A percentile compares a stretch with the other conserved stretches of the same genome.
These are phyloP conservation scores for Hydrophis major DNA, from an alignment of 2,797 vertebrate species.

Conservation along the genomic window DNA sequence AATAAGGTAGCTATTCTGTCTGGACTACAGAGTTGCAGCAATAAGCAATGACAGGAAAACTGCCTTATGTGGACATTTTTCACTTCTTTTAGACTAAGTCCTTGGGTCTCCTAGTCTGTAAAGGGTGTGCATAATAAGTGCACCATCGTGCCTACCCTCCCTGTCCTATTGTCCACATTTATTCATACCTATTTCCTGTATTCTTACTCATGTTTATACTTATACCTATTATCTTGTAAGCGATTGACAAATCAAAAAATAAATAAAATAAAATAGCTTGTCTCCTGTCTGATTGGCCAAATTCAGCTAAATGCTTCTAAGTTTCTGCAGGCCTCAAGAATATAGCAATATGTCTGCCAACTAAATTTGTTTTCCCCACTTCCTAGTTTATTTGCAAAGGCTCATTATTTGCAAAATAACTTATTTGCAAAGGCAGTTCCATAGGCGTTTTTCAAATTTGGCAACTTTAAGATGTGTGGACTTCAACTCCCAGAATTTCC, in stretches of 20 bases:
- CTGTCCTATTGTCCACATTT: too few species aligned
- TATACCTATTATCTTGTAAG: too few species aligned
- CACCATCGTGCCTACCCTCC: too few species aligned
- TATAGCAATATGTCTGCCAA: not conserved
- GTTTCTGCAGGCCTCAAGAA: too few species aligned
- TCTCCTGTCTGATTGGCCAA: not conserved
- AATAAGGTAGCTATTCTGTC: not conserved
- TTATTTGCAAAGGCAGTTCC: not conserved
- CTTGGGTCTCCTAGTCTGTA: not conserved
- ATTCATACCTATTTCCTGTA: too few species aligned
- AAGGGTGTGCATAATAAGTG: too few species aligned
- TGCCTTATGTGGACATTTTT: not conserved
- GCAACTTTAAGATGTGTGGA: not conserved
- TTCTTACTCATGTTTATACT: too few species aligned
- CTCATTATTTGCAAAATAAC: too few species aligned
- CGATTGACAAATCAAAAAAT: too few species aligned
- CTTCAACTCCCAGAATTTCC: not conserved
- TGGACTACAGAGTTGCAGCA: not conserved
- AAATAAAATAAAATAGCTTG: not conserved
- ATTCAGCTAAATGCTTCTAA: not conserved
- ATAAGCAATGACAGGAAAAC: not conserved
- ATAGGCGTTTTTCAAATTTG: not conserved
- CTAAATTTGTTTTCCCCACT: not conserved
- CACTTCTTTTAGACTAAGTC: not conserved
- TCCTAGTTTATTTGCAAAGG: too few species aligned